Evolutionary conservation across 2,888 invertebrate species (phyloP).

Genomic region (Onchidella celtica): DNA sequence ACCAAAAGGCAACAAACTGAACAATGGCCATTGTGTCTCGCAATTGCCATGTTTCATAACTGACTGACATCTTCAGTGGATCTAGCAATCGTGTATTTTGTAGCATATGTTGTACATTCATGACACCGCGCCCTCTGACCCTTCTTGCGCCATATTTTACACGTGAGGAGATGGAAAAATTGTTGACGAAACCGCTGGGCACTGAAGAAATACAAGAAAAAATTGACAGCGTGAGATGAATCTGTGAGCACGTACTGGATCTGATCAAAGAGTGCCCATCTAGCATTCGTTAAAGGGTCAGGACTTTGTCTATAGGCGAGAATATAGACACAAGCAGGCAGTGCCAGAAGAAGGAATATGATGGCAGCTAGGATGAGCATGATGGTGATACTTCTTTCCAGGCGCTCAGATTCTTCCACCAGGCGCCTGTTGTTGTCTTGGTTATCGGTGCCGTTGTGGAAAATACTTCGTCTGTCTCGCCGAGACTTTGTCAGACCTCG

Average conservation of each 20-base stretch:
- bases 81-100: too few species aligned
- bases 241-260: conserved; percentile 44
- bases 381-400: conserved; percentile 47
- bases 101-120: too few species aligned
- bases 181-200: conserved; percentile 49
- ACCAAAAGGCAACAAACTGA: too few species aligned
- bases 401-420: conserved; percentile 9
- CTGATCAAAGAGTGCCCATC: conserved; percentile 42
- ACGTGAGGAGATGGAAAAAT: conserved; percentile 40
- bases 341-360: conserved; percentile 48
- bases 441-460: conserved; percentile 5
- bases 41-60: too few species aligned
- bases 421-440: conserved; percentile 3
- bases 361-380: conserved; percentile 50
- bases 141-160: not conserved
- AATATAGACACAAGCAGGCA: conserved; percentile 48
- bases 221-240: conserved; percentile 53
- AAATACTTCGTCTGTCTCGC: conserved; percentile 20
- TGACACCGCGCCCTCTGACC: too few species aligned
- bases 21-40: too few species aligned
- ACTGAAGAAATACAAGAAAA: conserved; percentile 52
- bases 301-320: conserved; percentile 4
- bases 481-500: conserved; percentile 37
- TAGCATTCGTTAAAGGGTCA: not conserved
- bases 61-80: too few species aligned